Evolutionary conservation across 2,113 vertebrate species (phyloP).

Genomic region (Ascaphus truei): DNA sequence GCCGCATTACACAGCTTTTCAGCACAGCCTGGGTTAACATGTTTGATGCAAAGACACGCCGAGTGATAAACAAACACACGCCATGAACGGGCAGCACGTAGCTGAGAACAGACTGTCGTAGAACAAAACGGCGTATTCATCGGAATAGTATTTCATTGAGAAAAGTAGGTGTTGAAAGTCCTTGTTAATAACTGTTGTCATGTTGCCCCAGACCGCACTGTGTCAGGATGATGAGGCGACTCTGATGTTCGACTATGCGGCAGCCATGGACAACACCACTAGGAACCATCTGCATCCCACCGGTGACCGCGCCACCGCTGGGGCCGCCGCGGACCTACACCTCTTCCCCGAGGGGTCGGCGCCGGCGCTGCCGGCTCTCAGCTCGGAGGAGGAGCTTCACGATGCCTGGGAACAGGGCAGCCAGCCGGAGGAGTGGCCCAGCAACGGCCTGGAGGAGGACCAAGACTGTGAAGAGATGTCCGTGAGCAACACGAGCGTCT

Average conservation of each 20-base stretch:
- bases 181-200: too few species aligned
- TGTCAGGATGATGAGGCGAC: conserved; percentile 83
- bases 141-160: too few species aligned
- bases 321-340: conserved; percentile 34
- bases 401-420: conserved; percentile 52
- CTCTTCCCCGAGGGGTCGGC: background rate
- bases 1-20: too few species aligned
- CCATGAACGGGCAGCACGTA: too few species aligned
- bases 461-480: conserved; percentile 73
- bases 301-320: conserved; percentile 13
- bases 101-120: too few species aligned
- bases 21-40: too few species aligned
- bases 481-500: conserved; percentile 77
- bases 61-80: too few species aligned
- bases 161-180: too few species aligned
- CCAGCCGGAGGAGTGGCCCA: conserved; percentile 58
- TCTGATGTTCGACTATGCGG: conserved; percentile 85
- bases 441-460: conserved; percentile 61
- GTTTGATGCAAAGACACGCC: too few species aligned
- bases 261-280: conserved; percentile 79
- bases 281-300: conserved; percentile 49
- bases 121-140: too few species aligned
- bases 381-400: conserved; percentile 39
- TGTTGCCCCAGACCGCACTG: conserved; percentile 55
- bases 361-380: background rate